Base-by-base conservation (phyloP, 1,140 invertebrate species). In the Idris sp. region DNA sequence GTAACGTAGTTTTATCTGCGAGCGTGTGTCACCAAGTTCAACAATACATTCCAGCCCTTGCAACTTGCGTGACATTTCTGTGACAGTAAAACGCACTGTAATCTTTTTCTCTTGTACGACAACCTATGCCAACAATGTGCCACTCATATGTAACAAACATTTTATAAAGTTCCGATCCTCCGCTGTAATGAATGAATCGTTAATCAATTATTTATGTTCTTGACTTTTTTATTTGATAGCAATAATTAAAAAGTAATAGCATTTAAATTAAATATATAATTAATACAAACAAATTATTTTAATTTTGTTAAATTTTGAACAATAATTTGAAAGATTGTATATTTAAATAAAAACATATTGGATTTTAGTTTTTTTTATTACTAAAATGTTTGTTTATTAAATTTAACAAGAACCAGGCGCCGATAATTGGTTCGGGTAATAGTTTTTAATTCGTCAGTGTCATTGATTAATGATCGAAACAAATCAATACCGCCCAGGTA, bases 1-100 rank as follows among this genome's bases (percentile, higher is more conserved):
- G 44, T 53, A 73, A 53, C 53, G 59, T 65, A 59, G 69, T 73
- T 73, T 73, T 64, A 73, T 72, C 68, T 64, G 43, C 51, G 49
- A 1, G n/a, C 51, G 49, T 43, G 56, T 62, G 58, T 56, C 49
- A 64, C 49, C 58, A 64, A 62, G 58, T 72, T 72, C 36, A 72
- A 72, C 68, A 73, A 64, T 73, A 64, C 58, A 58, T 59, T 38
- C 26, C 25, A 36, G 41, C 51, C 68, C 58, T 62, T 62, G 41
- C 35, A 72, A 58, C 59, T 73, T 38, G 44, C 51, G 59, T 64
- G 68, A 73, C 68, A 58, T 73, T 64, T 73, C 59, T 33, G 25
- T 59, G 59, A 64, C 68, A 73, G 53, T 64, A 73, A 72, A 73
- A 73, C 58, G 58, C 59, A 51, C 49, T 25, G 67, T 61, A 71